Evolutionary conservation across 2,888 invertebrate genomes (phyloP).

Genomic region (Teleiodes luculella): DNA sequence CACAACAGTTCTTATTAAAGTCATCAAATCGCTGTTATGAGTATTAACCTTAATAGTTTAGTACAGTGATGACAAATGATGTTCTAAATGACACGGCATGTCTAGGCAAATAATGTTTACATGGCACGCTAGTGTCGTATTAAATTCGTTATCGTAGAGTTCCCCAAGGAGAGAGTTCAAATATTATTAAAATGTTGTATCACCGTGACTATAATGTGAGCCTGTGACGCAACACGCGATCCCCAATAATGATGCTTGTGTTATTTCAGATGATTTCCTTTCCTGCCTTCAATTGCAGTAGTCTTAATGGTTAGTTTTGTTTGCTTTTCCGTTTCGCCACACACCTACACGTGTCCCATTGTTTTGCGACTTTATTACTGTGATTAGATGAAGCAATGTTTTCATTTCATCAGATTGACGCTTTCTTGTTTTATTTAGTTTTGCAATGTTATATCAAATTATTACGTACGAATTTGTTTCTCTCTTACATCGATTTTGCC

Average conservation of each 20-base stretch:
- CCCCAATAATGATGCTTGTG: constrained; percentile 47
- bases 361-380: constrained; percentile 37
- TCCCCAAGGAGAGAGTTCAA: constrained; percentile 28
- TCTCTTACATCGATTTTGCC: neutral
- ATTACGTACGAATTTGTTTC: neutral
- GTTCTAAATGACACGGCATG: constrained; percentile 35
- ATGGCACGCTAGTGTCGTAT: constrained; percentile 37
- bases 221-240: constrained; percentile 47
- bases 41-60: constrained; percentile 23
- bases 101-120: constrained; percentile 36
- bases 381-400: constrained; percentile 33
- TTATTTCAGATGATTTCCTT: constrained; percentile 52
- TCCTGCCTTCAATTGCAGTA: constrained; percentile 40
- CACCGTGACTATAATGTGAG: no score
- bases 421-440: constrained; percentile 28
- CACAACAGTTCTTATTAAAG: constrained; percentile 22
- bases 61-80: constrained; percentile 28
- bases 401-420: constrained; percentile 31
- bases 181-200: constrained; percentile 36
- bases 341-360: constrained; percentile 48
- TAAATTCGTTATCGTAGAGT: constrained; percentile 26
- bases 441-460: neutral
- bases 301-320: constrained; percentile 42
- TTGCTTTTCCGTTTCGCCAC: constrained; percentile 42
- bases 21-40: constrained; percentile 20